Evolutionary conservation across 1,140 invertebrate genomes (phyloP), one percentile per base, ranked within the genome.

Genomic region (Tribolium madens): DNA sequence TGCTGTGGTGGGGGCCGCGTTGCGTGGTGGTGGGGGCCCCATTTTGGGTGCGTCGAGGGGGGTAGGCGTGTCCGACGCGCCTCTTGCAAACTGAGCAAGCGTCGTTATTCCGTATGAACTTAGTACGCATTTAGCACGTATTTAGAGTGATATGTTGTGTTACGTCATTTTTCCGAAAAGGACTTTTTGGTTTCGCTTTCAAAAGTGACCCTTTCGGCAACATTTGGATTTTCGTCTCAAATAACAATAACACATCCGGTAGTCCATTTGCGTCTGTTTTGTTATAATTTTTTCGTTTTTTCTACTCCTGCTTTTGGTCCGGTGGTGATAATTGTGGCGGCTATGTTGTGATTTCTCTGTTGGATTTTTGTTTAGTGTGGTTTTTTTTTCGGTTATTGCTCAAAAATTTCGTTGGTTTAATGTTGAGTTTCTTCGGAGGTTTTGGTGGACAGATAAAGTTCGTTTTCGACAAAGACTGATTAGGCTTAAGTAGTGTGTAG

Each of bases 71-170:
- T 71, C 68, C 75, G 60, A 42, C 47, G 70, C 79, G 74, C 81
- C 73, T 77, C 71, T 76, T 68, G 52, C 64, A 52, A 75, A 74
- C 79, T 80, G 79, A 79, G 77, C 77, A 78, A 76, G 79, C 82
- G 82, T 80, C 80, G 76, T 76, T 74, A 78, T 76, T 80, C 78
- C 79, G 75, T 70, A 33, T 21, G 76, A 78, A 77, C 52, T 84
- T 84, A 86, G 85, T 86, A 84, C 83, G 85, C 81, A 85, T 85
- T 84, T 84, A 86, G 83, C 84, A 84, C 82, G 84, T 83, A 84
- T 85, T 84, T 84, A 83, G 84, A 84, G 84, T 85, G 85, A 85
- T 85, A 85, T 85, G 83, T 85, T 85, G 83, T 83, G 83, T 86
- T 86, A 86, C 84, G 83, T 85, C 83, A 85, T 86, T 85, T 84